Evolutionary conservation across 2,113 vertebrate genomes (phyloP).

Genomic region (Alosa alosa): DNA sequence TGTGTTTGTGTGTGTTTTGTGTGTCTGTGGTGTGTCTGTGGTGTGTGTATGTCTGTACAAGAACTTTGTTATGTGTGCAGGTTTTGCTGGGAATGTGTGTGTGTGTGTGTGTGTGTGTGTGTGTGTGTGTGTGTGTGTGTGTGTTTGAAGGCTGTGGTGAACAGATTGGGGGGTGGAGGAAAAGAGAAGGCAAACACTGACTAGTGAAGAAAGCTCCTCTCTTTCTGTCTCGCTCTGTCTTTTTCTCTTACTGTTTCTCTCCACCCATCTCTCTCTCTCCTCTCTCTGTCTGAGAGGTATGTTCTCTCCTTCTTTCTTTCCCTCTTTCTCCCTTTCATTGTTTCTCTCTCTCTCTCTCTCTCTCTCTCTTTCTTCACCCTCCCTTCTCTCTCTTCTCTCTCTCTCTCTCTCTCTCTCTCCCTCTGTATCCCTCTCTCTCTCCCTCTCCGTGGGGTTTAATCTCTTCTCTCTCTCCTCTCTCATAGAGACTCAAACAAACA

Average conservation of each 20-base stretch:
- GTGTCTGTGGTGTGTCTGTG: neutral
- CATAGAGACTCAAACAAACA: neutral
- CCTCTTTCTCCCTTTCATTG: neutral
- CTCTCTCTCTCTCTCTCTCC: neutral
- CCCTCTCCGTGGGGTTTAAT: neutral
- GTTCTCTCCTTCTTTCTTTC: neutral
- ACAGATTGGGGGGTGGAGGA: neutral
- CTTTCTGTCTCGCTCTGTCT: neutral
- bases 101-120: neutral
- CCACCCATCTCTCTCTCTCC: neutral
- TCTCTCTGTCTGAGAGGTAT: neutral
- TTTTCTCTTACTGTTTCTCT: neutral
- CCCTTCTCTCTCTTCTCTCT: neutral
- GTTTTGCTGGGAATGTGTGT: neutral
- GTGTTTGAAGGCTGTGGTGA: neutral
- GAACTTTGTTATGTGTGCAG: too few relatives aligned
- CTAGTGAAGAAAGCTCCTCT: neutral
- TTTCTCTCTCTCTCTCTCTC: neutral
- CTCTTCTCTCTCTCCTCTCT: neutral
- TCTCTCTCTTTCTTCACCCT: neutral
- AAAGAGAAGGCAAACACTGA: neutral
- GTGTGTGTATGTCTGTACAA: neutral
- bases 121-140: too few relatives aligned
- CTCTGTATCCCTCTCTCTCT: neutral
- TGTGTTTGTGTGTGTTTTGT: neutral